phyloP scores from a whole-genome alignment of 2,113 vertebrate genomes.

The Shinisaurus crocodilurus region DNA sequence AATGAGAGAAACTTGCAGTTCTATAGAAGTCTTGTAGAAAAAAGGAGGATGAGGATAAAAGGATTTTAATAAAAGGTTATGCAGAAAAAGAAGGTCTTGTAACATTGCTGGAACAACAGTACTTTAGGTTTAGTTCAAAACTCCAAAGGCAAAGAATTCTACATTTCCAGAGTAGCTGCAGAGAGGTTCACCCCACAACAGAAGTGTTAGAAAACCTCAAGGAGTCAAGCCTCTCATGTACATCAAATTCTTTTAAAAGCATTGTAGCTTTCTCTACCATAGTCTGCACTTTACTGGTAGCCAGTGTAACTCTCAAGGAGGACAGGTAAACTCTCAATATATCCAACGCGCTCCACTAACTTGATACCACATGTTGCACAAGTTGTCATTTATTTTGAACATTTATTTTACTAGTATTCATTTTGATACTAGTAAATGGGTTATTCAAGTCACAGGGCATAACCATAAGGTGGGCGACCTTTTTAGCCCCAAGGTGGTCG shows the following conservation, averaged over 20 bases:
- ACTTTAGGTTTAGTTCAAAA: background rate
- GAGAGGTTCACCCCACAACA: background rate
- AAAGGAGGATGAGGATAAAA: background rate
- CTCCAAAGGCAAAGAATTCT: constrained; percentile 2
- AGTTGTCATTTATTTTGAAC: too few relatives aligned
- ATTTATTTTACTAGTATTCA: too few relatives aligned
- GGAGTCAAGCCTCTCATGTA: background rate
- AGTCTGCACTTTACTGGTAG: background rate
- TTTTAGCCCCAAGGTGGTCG: too few relatives aligned
- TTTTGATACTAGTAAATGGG: background rate
- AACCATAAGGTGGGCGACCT: too few relatives aligned
- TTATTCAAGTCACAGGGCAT: background rate
- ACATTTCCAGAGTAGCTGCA: background rate
- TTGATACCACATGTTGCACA: background rate
- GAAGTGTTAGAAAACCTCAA: constrained; percentile 1
- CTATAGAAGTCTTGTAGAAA: background rate
- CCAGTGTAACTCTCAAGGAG: background rate
- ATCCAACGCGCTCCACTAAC: background rate
- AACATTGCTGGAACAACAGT: background rate
- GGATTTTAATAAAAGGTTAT: constrained; percentile 14
- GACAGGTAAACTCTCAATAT: background rate
- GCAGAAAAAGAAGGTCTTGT: background rate
- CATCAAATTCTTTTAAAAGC: background rate
- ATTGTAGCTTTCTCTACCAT: background rate
- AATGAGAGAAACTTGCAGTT: background rate